Conservation (phyloP, 1,140 invertebrate genomes). For the Drosophila busckii region DNA sequence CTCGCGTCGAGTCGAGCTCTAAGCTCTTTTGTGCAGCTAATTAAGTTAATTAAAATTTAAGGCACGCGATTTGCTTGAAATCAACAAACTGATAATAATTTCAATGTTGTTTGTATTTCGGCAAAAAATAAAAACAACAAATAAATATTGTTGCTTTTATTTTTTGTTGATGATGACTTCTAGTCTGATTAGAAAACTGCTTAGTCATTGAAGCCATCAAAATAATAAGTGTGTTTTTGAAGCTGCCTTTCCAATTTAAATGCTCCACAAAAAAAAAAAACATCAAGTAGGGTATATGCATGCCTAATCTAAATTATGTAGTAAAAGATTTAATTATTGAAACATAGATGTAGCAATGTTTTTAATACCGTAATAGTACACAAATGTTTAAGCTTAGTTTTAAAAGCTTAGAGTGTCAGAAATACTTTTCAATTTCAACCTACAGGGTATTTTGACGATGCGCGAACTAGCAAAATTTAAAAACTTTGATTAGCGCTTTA, state of each 20-base stretch:
- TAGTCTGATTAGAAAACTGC: conserved; percentile 61
- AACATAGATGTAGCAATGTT: too few species aligned
- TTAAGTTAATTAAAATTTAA: conserved; percentile 67
- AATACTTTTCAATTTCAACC: too few species aligned
- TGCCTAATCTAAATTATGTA: too few species aligned
- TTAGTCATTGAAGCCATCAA: conserved; percentile 53
- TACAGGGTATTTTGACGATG: too few species aligned
- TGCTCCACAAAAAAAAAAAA: conserved; percentile 31
- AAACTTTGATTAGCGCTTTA: conserved; percentile 29
- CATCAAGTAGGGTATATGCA: too few species aligned
- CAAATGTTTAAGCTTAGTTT: too few species aligned
- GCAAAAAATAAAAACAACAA: conserved; percentile 47
- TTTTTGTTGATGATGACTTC: conserved; percentile 29
- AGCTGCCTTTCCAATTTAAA: conserved; percentile 56
- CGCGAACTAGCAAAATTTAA: too few species aligned
- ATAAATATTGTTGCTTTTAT: conserved; percentile 6
- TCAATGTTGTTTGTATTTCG: conserved; percentile 30
- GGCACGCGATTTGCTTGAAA: conserved; percentile 59
- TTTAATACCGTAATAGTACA: too few species aligned
- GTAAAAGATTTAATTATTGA: too few species aligned
- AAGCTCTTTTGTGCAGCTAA: conserved; percentile 48
- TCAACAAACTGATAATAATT: conserved; percentile 64
- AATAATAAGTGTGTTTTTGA: too few species aligned
- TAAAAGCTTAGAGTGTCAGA: too few species aligned
- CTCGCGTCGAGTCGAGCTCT: too few species aligned